A percentile compares a stretch with the other conserved stretches of the same genome.
phyloP scores from a whole-genome alignment of 2,797 vertebrate genomes.

The Phoeniculus purpureus region DNA sequence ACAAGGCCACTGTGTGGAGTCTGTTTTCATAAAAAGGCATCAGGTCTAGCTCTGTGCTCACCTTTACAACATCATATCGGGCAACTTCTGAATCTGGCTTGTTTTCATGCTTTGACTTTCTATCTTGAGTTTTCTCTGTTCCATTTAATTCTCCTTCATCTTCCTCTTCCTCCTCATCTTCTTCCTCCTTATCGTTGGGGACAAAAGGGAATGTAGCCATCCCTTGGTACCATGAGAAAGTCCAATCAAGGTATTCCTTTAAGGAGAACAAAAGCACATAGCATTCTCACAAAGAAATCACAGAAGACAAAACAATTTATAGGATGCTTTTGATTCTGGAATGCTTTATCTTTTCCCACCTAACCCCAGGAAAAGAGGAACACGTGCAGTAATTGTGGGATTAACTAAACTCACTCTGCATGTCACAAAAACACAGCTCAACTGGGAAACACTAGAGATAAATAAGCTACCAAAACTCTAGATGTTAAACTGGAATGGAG shows the following conservation, averaged over 20 bases:
- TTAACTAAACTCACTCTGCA: background rate
- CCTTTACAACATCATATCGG: constrained; percentile 90
- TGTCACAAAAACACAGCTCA: background rate
- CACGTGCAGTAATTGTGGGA: background rate
- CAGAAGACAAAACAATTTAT: background rate
- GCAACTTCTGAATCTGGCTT: constrained; percentile 88
- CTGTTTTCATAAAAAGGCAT: background rate
- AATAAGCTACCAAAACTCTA: background rate
- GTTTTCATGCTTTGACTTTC: constrained; percentile 82
- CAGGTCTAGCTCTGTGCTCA: constrained; percentile 41
- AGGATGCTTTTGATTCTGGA: background rate
- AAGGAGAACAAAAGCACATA: background rate
- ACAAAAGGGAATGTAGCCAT: constrained; percentile 86
- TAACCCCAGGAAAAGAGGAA: background rate
- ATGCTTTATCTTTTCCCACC: background rate
- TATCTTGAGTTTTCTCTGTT: constrained; percentile 76
- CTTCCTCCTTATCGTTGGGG: constrained; percentile 83
- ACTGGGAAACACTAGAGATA: background rate
- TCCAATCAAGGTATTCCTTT: constrained; percentile 89
- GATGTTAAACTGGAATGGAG: background rate
- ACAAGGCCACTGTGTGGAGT: background rate
- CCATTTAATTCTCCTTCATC: constrained; percentile 83
- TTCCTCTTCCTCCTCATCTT: constrained; percentile 82
- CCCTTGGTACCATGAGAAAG: constrained; percentile 92
- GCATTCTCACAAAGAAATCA: background rate